Evolutionary conservation across 2,113 vertebrate species (phyloP).

Genomic region (Benitochromis conjunctus): DNA sequence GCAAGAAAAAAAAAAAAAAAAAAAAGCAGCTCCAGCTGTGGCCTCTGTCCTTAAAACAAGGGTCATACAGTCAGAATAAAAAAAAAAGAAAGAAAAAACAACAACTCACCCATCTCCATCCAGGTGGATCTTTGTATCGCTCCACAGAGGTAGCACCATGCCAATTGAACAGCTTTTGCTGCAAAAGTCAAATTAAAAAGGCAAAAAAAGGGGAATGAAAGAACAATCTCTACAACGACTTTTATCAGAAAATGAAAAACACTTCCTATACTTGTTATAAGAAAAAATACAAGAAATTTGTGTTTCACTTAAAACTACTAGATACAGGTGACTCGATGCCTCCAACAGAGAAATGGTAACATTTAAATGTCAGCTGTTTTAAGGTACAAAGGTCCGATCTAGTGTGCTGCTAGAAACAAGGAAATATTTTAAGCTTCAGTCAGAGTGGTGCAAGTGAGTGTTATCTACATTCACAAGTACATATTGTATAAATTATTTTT

Average conservation of each 20-base stretch:
- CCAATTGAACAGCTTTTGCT: slow-evolving; percentile 93
- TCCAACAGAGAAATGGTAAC: neutral
- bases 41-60: neutral
- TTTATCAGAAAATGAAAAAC: neutral
- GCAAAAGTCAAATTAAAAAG: neutral
- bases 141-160: slow-evolving; percentile 96
- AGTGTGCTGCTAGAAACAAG: neutral
- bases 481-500: neutral
- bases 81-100: accelerated
- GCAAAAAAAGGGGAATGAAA: neutral
- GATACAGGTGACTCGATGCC: neutral
- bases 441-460: neutral
- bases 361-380: neutral
- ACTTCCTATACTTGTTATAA: neutral
- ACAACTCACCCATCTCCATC: slow-evolving; percentile 92
- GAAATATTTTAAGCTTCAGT: neutral
- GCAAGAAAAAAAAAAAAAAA: neutral
- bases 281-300: neutral
- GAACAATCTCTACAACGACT: neutral
- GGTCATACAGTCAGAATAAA: neutral
- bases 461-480: neutral
- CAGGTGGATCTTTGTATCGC: slow-evolving; percentile 95
- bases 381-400: neutral
- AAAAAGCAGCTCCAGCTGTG: neutral
- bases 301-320: neutral